Evolutionary conservation across 2,797 vertebrate genomes (phyloP).

Genomic region (Hapalemur alaotrensis): DNA sequence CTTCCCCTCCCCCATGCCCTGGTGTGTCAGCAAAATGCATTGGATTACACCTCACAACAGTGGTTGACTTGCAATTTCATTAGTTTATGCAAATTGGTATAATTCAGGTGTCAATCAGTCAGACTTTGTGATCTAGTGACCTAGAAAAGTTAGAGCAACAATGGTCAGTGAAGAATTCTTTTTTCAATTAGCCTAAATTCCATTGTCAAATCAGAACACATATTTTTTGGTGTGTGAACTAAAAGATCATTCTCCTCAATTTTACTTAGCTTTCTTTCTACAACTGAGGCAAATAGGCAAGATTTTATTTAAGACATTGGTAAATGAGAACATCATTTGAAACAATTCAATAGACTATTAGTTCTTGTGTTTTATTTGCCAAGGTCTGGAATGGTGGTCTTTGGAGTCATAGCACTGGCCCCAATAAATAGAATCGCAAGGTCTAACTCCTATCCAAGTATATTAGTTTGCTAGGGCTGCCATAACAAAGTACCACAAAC

Average conservation of each 20-base stretch:
- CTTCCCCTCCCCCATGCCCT: background rate
- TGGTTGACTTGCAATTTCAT: background rate
- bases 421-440: background rate
- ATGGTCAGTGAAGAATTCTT: background rate
- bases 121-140: background rate
- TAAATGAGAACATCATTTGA: background rate
- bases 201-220: background rate
- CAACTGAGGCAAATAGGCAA: background rate
- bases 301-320: background rate
- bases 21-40: background rate
- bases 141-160: constrained; percentile 14
- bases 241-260: background rate
- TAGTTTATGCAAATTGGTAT: constrained; percentile 27
- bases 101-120: background rate
- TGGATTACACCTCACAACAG: background rate
- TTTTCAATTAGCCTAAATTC: background rate
- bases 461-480: background rate
- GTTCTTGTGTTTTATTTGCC: background rate
- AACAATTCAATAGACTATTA: background rate
- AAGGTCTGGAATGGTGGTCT: background rate
- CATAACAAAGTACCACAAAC: background rate
- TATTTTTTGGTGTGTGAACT: background rate
- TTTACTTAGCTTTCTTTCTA: background rate
- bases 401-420: background rate
- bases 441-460: background rate